Conservation (phyloP, 2,797 vertebrate species). For the Galago senegalensis region DNA sequence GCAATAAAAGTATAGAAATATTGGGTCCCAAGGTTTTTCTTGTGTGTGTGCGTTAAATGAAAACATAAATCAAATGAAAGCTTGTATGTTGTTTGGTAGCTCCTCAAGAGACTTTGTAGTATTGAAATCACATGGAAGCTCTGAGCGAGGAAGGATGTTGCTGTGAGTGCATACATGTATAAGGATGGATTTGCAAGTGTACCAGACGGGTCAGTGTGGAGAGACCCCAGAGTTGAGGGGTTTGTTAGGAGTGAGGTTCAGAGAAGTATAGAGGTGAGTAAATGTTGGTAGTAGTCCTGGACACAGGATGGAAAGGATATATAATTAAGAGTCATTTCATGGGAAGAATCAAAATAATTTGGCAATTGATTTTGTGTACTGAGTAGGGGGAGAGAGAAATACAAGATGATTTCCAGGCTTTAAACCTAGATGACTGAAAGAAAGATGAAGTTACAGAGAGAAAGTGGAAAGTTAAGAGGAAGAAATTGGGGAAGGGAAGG, state of each 20-base stretch:
- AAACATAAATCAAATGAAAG: background rate
- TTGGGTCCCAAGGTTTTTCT: background rate
- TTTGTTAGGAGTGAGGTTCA: background rate
- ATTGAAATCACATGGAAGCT: background rate
- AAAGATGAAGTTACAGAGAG: background rate
- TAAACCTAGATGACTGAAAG: background rate
- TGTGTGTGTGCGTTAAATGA: background rate
- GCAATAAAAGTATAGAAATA: conserved; percentile 29
- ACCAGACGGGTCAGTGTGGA: background rate
- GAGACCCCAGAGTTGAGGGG: background rate
- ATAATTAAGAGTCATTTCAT: background rate
- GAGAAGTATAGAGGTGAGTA: background rate
- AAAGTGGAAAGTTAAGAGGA: background rate
- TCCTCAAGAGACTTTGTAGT: background rate
- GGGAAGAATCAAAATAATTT: background rate
- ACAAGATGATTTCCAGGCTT: background rate
- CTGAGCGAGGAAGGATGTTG: background rate
- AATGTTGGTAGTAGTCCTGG: background rate
- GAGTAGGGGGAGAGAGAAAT: background rate
- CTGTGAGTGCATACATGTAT: background rate
- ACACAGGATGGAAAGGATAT: background rate
- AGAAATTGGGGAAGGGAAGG: background rate
- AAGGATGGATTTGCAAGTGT: background rate
- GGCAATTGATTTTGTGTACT: background rate
- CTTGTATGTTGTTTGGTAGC: background rate